Evolutionary conservation across 35 echinoderm and acorn worm species (phyloP).

Genomic region (Nesometra sesokonis): DNA sequence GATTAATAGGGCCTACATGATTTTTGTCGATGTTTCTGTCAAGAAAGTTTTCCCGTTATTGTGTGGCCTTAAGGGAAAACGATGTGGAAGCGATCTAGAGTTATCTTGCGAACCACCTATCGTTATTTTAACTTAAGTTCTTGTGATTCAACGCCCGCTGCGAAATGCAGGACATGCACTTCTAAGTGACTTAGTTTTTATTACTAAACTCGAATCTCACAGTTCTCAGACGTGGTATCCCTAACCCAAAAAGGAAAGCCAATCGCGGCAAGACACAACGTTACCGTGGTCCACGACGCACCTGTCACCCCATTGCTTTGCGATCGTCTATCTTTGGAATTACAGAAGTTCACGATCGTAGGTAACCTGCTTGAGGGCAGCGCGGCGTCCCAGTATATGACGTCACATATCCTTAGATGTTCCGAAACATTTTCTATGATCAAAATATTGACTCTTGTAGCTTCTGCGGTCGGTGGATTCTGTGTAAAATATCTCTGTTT

Average conservation of each 20-base stretch:
- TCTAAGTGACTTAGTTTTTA: not conserved
- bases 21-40: too few species aligned
- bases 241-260: not conserved
- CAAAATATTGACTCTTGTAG: not conserved
- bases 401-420: not conserved
- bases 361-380: not conserved
- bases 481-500: not conserved
- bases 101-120: not conserved
- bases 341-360: not conserved
- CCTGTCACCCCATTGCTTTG: not conserved
- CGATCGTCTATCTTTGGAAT: not conserved
- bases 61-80: too few species aligned
- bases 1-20: too few species aligned
- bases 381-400: not conserved
- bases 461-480: not conserved
- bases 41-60: too few species aligned
- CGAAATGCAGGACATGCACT: not conserved
- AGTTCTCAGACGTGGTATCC: not conserved
- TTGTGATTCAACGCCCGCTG: not conserved
- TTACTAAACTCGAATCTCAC: not conserved
- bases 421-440: not conserved
- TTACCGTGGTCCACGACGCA: not conserved
- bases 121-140: not conserved
- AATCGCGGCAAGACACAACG: not conserved
- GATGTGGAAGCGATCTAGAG: not conserved